A percentile compares a stretch with the other conserved stretches of the same genome.
These are phyloP conservation scores for Alitta virens DNA, from an alignment of 2,888 invertebrate genomes.

Conservation along the genomic window DNA sequence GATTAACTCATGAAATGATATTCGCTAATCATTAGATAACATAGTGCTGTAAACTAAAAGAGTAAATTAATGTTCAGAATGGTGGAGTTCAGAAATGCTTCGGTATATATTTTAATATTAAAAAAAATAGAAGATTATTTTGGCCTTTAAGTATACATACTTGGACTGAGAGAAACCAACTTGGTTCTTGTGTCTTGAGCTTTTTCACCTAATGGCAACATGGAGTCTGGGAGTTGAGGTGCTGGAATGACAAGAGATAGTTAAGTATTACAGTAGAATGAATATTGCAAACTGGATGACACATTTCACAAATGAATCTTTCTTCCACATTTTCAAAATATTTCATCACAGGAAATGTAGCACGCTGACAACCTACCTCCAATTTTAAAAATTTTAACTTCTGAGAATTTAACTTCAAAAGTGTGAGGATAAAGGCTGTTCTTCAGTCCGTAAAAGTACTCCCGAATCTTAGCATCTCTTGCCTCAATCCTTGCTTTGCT, in stretches of 20 bases:
- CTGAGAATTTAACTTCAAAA: constrained; percentile 87
- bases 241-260: not conserved
- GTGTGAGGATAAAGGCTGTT: constrained; percentile 83
- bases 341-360: too few relatives aligned
- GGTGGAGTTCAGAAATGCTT: too few relatives aligned
- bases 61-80: not conserved
- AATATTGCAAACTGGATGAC: not conserved
- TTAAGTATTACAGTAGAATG: not conserved
- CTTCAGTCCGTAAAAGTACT: constrained; percentile 93
- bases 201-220: constrained; percentile 95
- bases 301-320: too few relatives aligned
- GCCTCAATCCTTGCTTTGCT: constrained; percentile 70
- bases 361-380: constrained; percentile 63
- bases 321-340: too few relatives aligned
- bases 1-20: not conserved
- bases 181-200: constrained; percentile 83
- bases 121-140: too few relatives aligned
- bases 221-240: constrained; percentile 77
- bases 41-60: not conserved
- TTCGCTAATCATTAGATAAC: not conserved
- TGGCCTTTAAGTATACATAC: constrained; percentile 55
- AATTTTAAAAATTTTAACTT: constrained; percentile 88
- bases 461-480: constrained; percentile 78
- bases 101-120: too few relatives aligned
- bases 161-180: constrained; percentile 76